Conservation (phyloP, 2,888 invertebrate genomes). For the Folsomia manolachei region DNA sequence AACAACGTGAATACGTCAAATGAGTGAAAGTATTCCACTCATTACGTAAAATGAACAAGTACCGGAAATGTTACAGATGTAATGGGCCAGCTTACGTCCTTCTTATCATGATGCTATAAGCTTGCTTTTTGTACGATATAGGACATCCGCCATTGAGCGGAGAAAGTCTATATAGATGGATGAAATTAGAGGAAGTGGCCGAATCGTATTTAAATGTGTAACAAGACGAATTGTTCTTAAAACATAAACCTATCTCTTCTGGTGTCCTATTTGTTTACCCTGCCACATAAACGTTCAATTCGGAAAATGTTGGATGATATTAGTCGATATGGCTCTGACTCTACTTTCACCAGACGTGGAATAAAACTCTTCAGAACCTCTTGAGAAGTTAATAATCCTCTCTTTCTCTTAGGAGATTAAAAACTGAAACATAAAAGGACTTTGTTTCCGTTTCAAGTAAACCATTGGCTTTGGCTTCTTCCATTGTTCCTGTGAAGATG, state of each 20-base stretch:
- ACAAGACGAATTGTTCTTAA: neutral
- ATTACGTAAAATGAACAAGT: neutral
- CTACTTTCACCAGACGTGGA: too few relatives aligned
- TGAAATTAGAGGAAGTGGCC: too few relatives aligned
- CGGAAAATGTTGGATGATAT: too few relatives aligned
- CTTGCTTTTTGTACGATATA: too few relatives aligned
- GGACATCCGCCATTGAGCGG: too few relatives aligned
- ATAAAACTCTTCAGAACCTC: slow-evolving; percentile 18
- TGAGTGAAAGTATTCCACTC: neutral
- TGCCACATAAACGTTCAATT: neutral
- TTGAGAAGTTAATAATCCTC: slow-evolving; percentile 37
- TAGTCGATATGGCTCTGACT: too few relatives aligned
- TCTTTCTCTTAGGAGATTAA: slow-evolving; percentile 34
- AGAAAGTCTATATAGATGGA: too few relatives aligned
- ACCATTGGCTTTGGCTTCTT: neutral
- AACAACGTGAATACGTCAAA: too few relatives aligned
- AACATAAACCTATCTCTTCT: too few relatives aligned
- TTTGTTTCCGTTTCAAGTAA: slow-evolving; percentile 12
- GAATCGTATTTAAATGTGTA: too few relatives aligned
- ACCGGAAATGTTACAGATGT: neutral
- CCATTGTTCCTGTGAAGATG: neutral
- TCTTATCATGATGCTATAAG: too few relatives aligned
- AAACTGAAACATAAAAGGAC: slow-evolving; percentile 25
- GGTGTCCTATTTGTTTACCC: neutral
- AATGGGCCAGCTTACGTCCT: neutral